Evolutionary conservation across 37 sponge, comb jelly and placozoan genomes (phyloP).

Genomic region (Aplysina aerophoba): DNA sequence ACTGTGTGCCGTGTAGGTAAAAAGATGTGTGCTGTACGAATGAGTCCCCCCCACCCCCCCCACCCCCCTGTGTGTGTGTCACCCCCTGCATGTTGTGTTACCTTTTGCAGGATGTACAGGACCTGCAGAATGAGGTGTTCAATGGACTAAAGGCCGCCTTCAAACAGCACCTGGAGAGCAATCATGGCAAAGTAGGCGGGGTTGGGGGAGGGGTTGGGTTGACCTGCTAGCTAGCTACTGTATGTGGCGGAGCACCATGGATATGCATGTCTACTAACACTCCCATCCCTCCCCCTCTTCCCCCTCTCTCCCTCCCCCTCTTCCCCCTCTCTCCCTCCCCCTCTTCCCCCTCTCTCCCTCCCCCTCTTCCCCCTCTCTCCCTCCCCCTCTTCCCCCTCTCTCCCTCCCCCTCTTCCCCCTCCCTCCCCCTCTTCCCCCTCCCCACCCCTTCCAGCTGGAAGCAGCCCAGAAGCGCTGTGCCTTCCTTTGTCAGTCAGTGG

Average conservation of each 20-base stretch:
- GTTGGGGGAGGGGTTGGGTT: not conserved
- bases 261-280: not conserved
- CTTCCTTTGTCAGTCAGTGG: not conserved
- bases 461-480: not conserved
- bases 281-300: not conserved
- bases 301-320: not conserved
- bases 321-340: too few relatives aligned
- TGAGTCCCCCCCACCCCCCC: not conserved
- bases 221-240: too few relatives aligned
- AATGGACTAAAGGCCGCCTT: too few relatives aligned
- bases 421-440: not conserved
- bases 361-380: not conserved
- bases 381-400: not conserved
- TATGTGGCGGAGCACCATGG: not conserved
- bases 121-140: too few relatives aligned
- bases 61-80: too few relatives aligned
- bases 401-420: not conserved
- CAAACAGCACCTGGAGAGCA: too few relatives aligned
- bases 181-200: not conserved
- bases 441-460: not conserved
- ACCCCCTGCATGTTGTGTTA: conserved; percentile 25
- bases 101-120: conserved; percentile 62
- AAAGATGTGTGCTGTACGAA: too few relatives aligned
- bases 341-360: too few relatives aligned
- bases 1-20: too few relatives aligned